Base-by-base conservation (phyloP, 2,113 vertebrate species). In the Tetrao urogallus region DNA sequence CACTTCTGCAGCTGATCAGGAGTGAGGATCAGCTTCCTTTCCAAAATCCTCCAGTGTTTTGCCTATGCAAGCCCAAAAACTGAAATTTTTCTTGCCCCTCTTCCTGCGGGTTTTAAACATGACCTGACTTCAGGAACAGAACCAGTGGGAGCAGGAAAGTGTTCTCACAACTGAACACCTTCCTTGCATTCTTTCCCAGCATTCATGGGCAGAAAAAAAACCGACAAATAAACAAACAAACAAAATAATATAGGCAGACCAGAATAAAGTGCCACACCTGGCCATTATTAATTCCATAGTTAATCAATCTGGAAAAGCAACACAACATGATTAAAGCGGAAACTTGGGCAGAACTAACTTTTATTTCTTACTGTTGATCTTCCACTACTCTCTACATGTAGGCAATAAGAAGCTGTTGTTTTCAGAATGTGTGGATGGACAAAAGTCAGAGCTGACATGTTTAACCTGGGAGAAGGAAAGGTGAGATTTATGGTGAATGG, bases 241-340 rank as follows among this genome's bases (percentile, higher is more conserved):
- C 19, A 25, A 54, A 54, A 80, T 71, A 50, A 10, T 38, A 38
- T 38, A 38, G 38, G 8, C 52, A 28, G 27, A 27, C 6, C 48
- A 66, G 69, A 78, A 81, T 52, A 81, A 93, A 86, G 61, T 77
- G 24, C 60, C 72, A 71, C 72, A 92, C 32, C 50, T 81, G 82
- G 64, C 24, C 73, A 60, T 94, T 89, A 93, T 90, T 93, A 94
- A 89, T 89, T 74, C 82, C 56, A 75, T 16, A 93, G 54, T 34
- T 91, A 88, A 90, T 95, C 73, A 94, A 86, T 65, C 27, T 81
- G 38, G 18, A 82, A 87, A 76, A 64, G 79, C 34, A 66, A 86
- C 18, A 61, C 58, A 76, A 86, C 7, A 32, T 8, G 75, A 86
- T 52, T 85, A 64, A 70, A 86, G 86, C 42, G 94, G 78, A 89